Percentiles rank a stretch among this genome's conserved stretches.
Conservation (phyloP, 35 echinoderm and acorn worm species). For the Patiria miniata region DNA sequence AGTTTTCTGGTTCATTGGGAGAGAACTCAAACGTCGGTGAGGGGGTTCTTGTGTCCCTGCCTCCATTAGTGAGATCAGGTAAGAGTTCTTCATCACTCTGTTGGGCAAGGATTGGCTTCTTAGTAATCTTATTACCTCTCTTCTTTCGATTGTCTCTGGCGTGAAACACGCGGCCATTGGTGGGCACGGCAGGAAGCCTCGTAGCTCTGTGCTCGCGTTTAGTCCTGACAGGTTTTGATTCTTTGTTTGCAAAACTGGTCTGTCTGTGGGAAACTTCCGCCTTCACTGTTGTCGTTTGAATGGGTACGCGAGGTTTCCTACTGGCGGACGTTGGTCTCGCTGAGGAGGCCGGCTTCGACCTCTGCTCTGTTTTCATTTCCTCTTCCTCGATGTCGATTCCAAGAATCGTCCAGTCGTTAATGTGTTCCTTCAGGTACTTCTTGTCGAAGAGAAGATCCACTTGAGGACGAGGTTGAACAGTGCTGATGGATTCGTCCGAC, state of each 20-base stretch:
- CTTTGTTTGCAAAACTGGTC: neutral
- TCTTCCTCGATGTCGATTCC: slow-evolving; percentile 23
- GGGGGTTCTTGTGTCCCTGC: neutral
- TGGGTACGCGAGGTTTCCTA: neutral
- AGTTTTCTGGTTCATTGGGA: neutral
- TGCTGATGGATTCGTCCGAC: slow-evolving; percentile 3
- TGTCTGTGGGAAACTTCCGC: neutral
- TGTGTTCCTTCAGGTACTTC: slow-evolving; percentile 35
- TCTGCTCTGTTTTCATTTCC: slow-evolving; percentile 2
- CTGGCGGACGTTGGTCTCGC: neutral
- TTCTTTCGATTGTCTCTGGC: slow-evolving; percentile 1
- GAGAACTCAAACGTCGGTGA: neutral
- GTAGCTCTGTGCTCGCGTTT: neutral
- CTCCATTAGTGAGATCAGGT: neutral
- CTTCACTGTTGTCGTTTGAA: neutral
- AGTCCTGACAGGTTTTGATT: neutral
- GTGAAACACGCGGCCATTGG: neutral
- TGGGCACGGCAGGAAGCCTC: neutral
- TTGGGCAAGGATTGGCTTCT: slow-evolving; percentile 6
- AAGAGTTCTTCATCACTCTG: slow-evolving; percentile 9
- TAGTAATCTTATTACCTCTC: neutral
- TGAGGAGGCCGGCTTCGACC: neutral
- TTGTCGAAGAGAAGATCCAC: slow-evolving; percentile 34
- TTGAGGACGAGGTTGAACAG: neutral
- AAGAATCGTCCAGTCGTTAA: slow-evolving; percentile 36